Evolutionary conservation across 2,888 invertebrate species (phyloP).

Genomic region (Zhuqinia jingwanae): DNA sequence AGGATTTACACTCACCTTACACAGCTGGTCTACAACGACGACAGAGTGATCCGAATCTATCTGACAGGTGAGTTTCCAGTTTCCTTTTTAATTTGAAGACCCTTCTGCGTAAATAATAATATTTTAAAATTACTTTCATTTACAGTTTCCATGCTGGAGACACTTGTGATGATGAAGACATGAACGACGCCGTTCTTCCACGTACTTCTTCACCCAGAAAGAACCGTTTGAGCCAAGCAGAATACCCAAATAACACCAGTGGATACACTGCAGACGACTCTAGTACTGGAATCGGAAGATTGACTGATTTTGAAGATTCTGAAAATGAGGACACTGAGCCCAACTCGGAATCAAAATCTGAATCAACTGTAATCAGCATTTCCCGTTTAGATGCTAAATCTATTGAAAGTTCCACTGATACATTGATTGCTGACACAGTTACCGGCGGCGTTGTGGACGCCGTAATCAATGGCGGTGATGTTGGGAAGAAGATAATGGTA

Average conservation of each 20-base stretch:
- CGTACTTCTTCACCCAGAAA: constrained; percentile 44
- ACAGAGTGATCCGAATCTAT: constrained; percentile 92
- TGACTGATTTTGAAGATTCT: constrained; percentile 79
- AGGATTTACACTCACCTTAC: constrained; percentile 86
- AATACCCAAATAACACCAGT: not conserved
- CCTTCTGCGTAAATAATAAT: not conserved
- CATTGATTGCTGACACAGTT: constrained; percentile 81
- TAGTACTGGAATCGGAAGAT: constrained; percentile 69
- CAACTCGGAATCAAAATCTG: constrained; percentile 77
- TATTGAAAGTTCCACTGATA: constrained; percentile 84
- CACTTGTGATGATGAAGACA: constrained; percentile 40
- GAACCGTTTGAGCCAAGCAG: not conserved
- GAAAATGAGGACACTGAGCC: constrained; percentile 79
- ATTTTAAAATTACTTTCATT: not conserved
- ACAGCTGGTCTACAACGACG: constrained; percentile 84
- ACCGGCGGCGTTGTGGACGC: constrained; percentile 30
- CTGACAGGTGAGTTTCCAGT: constrained; percentile 84
- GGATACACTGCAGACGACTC: constrained; percentile 58
- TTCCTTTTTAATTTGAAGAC: not conserved
- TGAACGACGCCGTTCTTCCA: constrained; percentile 37
- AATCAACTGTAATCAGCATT: constrained; percentile 73
- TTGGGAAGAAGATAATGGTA: not conserved
- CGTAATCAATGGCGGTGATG: not conserved
- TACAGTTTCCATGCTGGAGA: constrained; percentile 66
- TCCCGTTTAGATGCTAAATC: constrained; percentile 73